Evolutionary conservation across 2,113 vertebrate species (phyloP), one percentile per base, ranked within the genome.

Genomic region (Ornithorhynchus anatinus): DNA sequence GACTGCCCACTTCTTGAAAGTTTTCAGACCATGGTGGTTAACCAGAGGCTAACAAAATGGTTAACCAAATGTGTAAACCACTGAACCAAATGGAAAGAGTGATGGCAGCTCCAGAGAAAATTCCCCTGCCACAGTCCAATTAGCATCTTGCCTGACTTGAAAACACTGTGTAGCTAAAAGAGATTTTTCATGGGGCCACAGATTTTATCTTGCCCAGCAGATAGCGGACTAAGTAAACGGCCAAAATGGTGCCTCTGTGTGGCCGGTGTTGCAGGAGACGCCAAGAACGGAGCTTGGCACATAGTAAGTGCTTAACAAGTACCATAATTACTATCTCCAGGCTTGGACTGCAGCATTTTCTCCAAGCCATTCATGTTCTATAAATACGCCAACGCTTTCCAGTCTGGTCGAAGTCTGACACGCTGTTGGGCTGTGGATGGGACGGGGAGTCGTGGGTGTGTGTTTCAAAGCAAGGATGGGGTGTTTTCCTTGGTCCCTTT

Each of bases 1-100:
- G 29, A 8, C 9, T n/a, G 3, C 50, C 36, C 52, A 50, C 52
- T 72, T 72, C 52, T 52, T 37, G 38, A 51, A 75, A 53, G 48
- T 67, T 70, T 77, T 63, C 59, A 72, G 84, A 53, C 36, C 67
- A 40, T 29, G 19, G 22, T 64, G 67, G 66, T 68, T 84, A 81
- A 79, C 72, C 80, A 69, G 67, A 77, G 35, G 62, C 59, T 72
- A 77, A 77, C 62, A 70, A 56, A 81, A 79, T 75, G 80, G 69
- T 75, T 81, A 75, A 79, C 80, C 80, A 75, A 75, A 69, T 31
- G 19, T 79, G 75, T 69, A 50, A 69, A 31, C 75, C 15, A 14
- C 27, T 38, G 65, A 83, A 38, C 71, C 72, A 67, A 22, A 11
- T 79, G 77, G 72, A 79, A 83, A 81, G 8, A 47, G 60, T 74